phyloP scores from a whole-genome alignment of 2,797 vertebrate species.

The Gambelia wislizenii region DNA sequence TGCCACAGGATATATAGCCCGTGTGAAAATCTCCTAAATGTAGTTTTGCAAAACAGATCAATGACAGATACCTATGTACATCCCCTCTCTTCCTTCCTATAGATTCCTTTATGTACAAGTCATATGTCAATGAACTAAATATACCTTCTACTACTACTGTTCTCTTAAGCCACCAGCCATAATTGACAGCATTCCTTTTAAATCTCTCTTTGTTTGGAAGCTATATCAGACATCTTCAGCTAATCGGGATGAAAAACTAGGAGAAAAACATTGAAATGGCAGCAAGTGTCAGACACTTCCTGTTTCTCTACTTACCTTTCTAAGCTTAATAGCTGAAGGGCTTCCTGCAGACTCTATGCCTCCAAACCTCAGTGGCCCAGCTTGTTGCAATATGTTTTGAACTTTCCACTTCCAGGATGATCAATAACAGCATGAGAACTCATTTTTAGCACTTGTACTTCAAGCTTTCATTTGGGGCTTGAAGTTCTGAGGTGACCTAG shows the following conservation, averaged over 20 bases:
- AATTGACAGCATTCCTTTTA: neutral
- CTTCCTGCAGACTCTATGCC: neutral
- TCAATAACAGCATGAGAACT: neutral
- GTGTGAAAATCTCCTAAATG: too few relatives aligned
- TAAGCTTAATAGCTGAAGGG: constrained; percentile 1
- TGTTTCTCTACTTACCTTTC: neutral
- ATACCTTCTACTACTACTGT: neutral
- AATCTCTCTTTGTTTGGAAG: neutral
- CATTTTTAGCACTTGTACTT: constrained; percentile 5
- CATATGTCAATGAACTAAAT: too few relatives aligned
- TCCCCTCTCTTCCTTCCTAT: too few relatives aligned
- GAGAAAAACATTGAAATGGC: neutral
- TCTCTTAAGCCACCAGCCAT: neutral
- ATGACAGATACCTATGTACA: too few relatives aligned
- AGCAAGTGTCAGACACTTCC: neutral
- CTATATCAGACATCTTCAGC: neutral
- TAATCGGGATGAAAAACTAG: neutral
- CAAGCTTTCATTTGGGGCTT: neutral
- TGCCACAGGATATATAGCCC: too few relatives aligned
- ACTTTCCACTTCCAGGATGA: constrained; percentile 2
- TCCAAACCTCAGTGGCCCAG: neutral
- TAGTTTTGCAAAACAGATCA: too few relatives aligned
- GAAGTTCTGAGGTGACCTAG: constrained; percentile 11
- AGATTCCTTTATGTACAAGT: too few relatives aligned
- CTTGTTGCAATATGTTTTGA: neutral